phyloP scores from a whole-genome alignment of 2,797 vertebrate genomes.

The Benthosema pterotum region DNA sequence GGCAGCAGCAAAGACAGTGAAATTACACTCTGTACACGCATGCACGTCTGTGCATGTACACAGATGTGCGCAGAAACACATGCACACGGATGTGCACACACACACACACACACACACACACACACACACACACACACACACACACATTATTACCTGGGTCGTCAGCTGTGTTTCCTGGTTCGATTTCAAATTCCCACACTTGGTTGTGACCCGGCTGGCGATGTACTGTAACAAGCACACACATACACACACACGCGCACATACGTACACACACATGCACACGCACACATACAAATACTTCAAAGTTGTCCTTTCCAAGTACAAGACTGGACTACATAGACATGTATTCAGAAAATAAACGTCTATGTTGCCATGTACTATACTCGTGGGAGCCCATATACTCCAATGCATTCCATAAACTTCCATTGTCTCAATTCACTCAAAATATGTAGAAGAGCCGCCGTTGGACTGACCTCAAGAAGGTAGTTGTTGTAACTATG shows the following conservation, averaged over 20 bases:
- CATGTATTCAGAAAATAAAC: no score
- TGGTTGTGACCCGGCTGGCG: slow-evolving; percentile 81
- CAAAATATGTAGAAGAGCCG: no score
- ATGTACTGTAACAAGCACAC: slow-evolving; percentile 80
- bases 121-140: not conserved
- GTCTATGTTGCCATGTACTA: no score
- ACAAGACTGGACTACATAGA: no score
- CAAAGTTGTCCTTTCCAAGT: no score
- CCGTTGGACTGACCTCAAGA: no score
- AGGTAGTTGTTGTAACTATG: no score
- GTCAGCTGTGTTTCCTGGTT: slow-evolving; percentile 88
- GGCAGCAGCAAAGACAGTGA: no score
- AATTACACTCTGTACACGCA: not conserved
- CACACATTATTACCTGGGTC: slow-evolving; percentile 81
- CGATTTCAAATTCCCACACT: slow-evolving; percentile 90
- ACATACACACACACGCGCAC: slow-evolving; percentile 6
- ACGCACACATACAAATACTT: slow-evolving; percentile 4
- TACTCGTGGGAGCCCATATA: no score
- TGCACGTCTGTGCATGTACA: not conserved
- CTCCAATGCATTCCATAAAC: no score
- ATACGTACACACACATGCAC: slow-evolving; percentile 13
- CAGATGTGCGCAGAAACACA: not conserved
- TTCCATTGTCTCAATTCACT: no score
- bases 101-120: not conserved
- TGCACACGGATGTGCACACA: not conserved